A percentile compares a stretch with the other conserved stretches of the same genome.
These are phyloP conservation scores for Dynastes grantii DNA, from an alignment of 2,888 invertebrate genomes.

Conservation along the genomic window DNA sequence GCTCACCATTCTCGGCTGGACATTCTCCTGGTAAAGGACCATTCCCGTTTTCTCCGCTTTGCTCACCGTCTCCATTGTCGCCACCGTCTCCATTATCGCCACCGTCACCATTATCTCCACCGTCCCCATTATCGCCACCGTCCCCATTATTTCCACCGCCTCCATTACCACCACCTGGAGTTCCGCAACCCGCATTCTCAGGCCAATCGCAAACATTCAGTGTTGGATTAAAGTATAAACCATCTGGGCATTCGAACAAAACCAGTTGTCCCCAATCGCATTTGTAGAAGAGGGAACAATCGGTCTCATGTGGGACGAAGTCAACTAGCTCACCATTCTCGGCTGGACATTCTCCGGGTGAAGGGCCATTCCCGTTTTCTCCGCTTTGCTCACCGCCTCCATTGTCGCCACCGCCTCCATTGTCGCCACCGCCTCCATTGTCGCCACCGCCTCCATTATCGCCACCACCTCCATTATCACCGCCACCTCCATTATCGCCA, in stretches of 20 bases:
- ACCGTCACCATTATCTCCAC: constrained; percentile 2
- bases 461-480: background rate
- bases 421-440: background rate
- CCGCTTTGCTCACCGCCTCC: constrained; percentile 10
- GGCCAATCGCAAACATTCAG: constrained; percentile 13
- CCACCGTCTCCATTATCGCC: background rate
- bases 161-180: background rate
- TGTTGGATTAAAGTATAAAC: constrained; percentile 32
- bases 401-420: too few relatives aligned
- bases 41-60: background rate
- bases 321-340: constrained; percentile 16
- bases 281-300: constrained; percentile 42
- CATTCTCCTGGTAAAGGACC: constrained; percentile 5
- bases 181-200: constrained; percentile 17
- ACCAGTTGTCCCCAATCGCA: constrained; percentile 31
- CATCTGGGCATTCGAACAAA: constrained; percentile 25
- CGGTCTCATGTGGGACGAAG: constrained; percentile 37
- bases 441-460: background rate
- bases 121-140: background rate
- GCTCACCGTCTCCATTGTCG: background rate
- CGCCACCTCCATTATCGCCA: background rate
- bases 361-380: background rate
- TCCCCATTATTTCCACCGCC: background rate
- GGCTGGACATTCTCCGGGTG: constrained; percentile 27
- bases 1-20: constrained; percentile 27